Base-by-base conservation (phyloP, 2,113 vertebrate species). In the Cisticola juncidis region DNA sequence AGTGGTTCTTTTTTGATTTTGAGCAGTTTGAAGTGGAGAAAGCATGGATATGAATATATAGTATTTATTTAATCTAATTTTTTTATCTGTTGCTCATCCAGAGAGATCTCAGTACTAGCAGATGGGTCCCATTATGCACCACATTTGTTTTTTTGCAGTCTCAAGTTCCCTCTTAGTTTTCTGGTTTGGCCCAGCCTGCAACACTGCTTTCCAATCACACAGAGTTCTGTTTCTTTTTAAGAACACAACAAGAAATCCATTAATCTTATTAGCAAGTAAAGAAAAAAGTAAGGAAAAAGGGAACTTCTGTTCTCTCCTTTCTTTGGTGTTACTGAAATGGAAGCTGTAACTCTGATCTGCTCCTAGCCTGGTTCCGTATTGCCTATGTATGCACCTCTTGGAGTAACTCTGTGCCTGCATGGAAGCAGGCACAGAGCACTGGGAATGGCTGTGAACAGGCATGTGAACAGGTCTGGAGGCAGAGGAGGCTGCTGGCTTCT, bases 11-110 rank as follows among this genome's bases (percentile, higher is more conserved):
- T 91, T 84, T 56, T 66, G 26, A 8, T 33, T 91, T 73, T 84
- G 65, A 66, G 51, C 9, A 10, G 3, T 91, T 87, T 54, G 14
- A 44, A 91, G 29, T 51, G 22, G n/a, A 89, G 31, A 88, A 81
- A 87, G 19, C 24, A 44, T 14, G 3, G 21, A 64, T 78, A 26
- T 22, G 44, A 78, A 71, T 36, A 81, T 51, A 66, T 19, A 81
- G 7, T 15, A 23, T 54, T 62, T 65, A 58, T 78, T 91, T 88
- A 71, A 71, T 71, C 26, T 74, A 23, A 61, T 28, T 77, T 77
- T 88, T 24, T 50, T 86, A 44, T 71, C 45, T 88, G 21, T 71
- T 71, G 22, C 17, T 94, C 72, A 89, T 71, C 13, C 45, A 64
- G 44, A 79, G 47, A 84, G 45, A 89, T 74, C 36, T 84, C 57